Evolutionary conservation across 2,113 vertebrate genomes (phyloP), one percentile per base, ranked within the genome.

Genomic region (Periophthalmodon schlosseri): DNA sequence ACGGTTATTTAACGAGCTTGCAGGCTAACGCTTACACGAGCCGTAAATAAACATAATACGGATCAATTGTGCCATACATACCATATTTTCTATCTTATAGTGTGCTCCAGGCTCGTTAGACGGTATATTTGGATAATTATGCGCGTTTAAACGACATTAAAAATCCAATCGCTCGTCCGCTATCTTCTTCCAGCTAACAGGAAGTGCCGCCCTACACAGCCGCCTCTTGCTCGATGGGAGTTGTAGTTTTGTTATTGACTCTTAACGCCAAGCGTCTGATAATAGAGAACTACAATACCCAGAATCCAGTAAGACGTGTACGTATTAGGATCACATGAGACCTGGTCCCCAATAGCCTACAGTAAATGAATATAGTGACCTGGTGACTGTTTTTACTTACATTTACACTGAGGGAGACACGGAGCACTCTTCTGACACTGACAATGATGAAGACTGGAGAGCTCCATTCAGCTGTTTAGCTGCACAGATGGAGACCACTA

Each of bases 221-320:
- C 0, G 12, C 1, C 64, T 34, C 33, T 6, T 76, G 89, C 74
- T 84, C 87, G 36, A 3, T 81, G 89, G 93, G 82, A 18, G 67
- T 73, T 81, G 91, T 80, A 77, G 90, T 93, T 88, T 76, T 20
- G 5, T 0, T 6, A 0, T 65, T 36, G 1, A 5, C 1, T n/a
- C 20, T 65, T 21, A n/a, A 0, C 0, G 1, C 0, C 0, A 16
- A 3, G 3, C 0, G 4, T 10, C 18, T 24, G 0, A 0, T 0
- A 0, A 0, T 18, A 2, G 6, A 1, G 33, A 5, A 93, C 94
- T 93, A 87, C 93, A 92, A 90, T 2, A 76, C 72, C 93, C 91
- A 84, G 57, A 4, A 21, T 66, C 3, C 57, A n/a, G n/a, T 0
- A 14, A 11, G 4, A 14, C 4, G 8, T 60, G 6, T 16, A 50